A percentile compares a stretch with the other conserved stretches of the same genome.
Conservation (phyloP, 2,797 vertebrate species). For the Poliocrania exsul region DNA sequence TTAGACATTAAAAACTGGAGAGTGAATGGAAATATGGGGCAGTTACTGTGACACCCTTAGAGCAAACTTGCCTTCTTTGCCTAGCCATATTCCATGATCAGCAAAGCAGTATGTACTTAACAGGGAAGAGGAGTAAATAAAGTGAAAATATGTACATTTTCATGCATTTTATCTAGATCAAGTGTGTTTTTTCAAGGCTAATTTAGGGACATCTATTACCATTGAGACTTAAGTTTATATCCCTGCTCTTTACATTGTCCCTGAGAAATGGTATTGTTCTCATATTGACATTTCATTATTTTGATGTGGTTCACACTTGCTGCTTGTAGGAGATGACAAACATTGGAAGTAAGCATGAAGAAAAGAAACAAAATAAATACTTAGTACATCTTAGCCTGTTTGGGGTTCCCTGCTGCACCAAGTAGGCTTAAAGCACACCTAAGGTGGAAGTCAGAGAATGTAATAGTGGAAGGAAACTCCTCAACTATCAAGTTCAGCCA, state of each 20-base stretch:
- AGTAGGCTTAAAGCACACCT: background rate
- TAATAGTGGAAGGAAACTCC: background rate
- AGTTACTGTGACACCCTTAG: background rate
- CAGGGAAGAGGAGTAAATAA: background rate
- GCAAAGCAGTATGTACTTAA: background rate
- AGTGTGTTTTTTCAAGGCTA: background rate
- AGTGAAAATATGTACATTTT: background rate
- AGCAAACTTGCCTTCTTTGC: background rate
- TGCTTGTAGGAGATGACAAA: background rate
- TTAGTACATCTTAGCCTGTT: background rate
- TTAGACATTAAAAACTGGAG: background rate
- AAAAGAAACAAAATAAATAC: background rate
- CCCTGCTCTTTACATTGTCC: background rate
- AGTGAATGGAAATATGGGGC: background rate
- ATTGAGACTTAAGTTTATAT: background rate
- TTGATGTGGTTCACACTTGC: background rate
- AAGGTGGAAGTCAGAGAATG: background rate
- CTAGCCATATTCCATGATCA: background rate
- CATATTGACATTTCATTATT: background rate
- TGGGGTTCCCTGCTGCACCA: background rate
- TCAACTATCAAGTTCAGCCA: background rate
- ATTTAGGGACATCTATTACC: background rate
- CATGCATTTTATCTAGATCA: background rate
- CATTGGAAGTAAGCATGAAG: background rate
- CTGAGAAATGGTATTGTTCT: background rate